Conservation (phyloP, 2,797 vertebrate species). For the Malurus splendens region DNA sequence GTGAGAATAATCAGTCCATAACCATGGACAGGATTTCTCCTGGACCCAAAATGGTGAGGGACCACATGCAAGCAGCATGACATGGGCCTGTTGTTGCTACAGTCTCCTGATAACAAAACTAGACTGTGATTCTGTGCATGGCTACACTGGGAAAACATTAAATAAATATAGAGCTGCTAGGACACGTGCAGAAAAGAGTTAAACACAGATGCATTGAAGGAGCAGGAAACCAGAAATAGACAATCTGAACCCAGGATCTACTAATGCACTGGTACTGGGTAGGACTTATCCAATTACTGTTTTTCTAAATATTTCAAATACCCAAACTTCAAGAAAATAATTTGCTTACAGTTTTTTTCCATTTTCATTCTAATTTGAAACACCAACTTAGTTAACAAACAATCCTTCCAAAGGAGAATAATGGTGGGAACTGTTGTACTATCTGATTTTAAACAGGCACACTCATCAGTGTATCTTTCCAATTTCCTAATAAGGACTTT, state of each 20-base stretch:
- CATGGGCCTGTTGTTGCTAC: background rate
- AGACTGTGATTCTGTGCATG: background rate
- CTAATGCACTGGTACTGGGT: background rate
- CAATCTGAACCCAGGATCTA: background rate
- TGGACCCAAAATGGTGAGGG: background rate
- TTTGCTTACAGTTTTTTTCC: constrained; percentile 16
- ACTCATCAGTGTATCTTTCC: constrained; percentile 39
- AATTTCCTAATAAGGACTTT: constrained; percentile 59
- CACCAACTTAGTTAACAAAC: constrained; percentile 4
- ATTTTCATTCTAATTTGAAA: constrained; percentile 40
- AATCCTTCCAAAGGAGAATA: constrained; percentile 24
- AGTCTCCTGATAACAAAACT: background rate
- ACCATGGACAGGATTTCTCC: background rate
- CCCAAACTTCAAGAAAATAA: background rate
- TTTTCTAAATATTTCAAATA: background rate
- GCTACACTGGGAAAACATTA: background rate
- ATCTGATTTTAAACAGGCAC: constrained; percentile 60
- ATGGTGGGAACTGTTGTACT: constrained; percentile 39
- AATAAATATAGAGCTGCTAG: background rate
- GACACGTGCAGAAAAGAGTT: background rate
- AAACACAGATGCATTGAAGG: background rate
- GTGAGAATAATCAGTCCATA: background rate
- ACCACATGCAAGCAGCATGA: background rate
- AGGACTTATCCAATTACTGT: background rate
- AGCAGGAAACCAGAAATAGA: background rate